Evolutionary conservation across 2,113 vertebrate species (phyloP), one percentile per base, ranked within the genome.

Genomic region (Ursus arctos): DNA sequence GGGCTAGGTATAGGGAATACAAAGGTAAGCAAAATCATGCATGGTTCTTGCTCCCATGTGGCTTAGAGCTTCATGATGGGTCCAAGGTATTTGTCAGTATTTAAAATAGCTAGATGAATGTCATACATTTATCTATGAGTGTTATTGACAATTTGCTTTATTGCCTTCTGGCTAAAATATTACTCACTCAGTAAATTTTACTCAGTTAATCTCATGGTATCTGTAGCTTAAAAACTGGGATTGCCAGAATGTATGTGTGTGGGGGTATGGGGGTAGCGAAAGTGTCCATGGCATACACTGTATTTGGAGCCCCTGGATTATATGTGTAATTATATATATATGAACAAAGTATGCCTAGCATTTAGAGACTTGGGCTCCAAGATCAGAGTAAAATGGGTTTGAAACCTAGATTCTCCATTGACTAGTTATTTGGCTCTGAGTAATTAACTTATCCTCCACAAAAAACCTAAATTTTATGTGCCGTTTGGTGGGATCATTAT

Each of bases 201-300:
- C 19, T 93, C 3, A 40, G 22, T 43, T 88, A 43, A 72, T 57
- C 53, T 65, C 49, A 33, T 67, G 16, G 21, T 83, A 53, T 51
- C 49, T 81, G 8, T 18, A 53, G 33, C 33, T 92, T 51, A 43
- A 43, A 74, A 89, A 3, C 15, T 65, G n/a, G 4, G 3, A 16
- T 79, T 71, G 2, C 15, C 55, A 59, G 14, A 1, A 28, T 12
- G 12, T n/a, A 13, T 6, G 14, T 31, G 15, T 59, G 6, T 77
- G 1, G 3, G 3, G 9, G 1, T 7, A 19, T 31, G 28, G 6
- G 13, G 14, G 7, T 7, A 57, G 4, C 4, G 28, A 7, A 89
- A 0, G 2, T 36, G 19, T 11, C 26, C 14, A 1, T 14, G 12
- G n/a, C 7, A 0, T 28, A 8, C 7, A 33, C 6, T 18, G 0